phyloP scores from a whole-genome alignment of 2,113 vertebrate genomes.

The Heptranchias perlo region DNA sequence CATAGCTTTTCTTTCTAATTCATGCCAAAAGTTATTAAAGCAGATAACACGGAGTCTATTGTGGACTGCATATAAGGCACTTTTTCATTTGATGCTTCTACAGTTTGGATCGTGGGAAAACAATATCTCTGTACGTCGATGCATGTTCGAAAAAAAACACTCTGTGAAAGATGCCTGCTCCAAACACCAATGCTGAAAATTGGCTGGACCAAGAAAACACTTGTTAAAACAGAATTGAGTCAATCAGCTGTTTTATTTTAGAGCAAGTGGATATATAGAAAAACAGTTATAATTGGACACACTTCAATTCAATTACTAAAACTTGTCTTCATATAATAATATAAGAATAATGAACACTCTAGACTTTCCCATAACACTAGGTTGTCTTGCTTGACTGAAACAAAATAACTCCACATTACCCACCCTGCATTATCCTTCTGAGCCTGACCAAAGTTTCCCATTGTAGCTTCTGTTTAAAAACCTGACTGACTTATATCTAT shows the following conservation, averaged over 20 bases:
- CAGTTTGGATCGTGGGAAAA: neutral
- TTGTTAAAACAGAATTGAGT: too few relatives aligned
- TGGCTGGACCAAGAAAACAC: too few relatives aligned
- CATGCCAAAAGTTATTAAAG: neutral
- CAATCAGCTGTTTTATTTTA: too few relatives aligned
- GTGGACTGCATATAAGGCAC: neutral
- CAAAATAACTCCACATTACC: neutral
- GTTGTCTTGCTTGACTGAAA: neutral
- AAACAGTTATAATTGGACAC: too few relatives aligned
- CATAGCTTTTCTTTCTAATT: neutral
- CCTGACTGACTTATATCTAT: neutral
- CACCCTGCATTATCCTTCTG: neutral
- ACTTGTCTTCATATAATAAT: too few relatives aligned
- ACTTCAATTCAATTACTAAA: too few relatives aligned
- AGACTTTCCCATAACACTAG: neutral
- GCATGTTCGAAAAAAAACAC: too few relatives aligned
- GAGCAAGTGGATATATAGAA: too few relatives aligned
- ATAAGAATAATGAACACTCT: too few relatives aligned
- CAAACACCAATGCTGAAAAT: too few relatives aligned
- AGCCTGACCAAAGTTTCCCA: neutral
- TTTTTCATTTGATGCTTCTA: neutral
- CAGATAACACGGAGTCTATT: neutral
- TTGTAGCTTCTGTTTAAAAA: neutral
- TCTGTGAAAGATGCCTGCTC: too few relatives aligned
- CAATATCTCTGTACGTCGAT: neutral